These are phyloP conservation scores for Buathra laborator DNA, from an alignment of 2,888 invertebrate genomes.

Conservation along the genomic window DNA sequence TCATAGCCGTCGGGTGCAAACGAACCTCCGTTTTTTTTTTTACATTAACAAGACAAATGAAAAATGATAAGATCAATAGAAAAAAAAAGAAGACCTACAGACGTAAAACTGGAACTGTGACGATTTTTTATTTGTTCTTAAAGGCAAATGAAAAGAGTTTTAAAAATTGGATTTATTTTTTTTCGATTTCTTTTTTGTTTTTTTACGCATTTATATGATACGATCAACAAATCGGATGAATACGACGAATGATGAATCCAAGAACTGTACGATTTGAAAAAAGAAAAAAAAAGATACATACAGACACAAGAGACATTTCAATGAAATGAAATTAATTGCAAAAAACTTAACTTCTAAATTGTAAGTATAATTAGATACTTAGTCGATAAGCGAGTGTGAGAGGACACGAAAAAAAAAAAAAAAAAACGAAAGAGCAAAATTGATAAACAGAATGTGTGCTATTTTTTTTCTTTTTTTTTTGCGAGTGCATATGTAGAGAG, in stretches of 20 bases:
- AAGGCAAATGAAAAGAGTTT: not conserved
- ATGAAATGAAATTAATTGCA: conserved; percentile 69
- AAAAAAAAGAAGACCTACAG: not conserved
- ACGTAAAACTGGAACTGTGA: conserved; percentile 35
- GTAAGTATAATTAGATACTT: conserved; percentile 79
- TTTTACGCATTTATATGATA: conserved; percentile 22
- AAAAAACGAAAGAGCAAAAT: conserved; percentile 29
- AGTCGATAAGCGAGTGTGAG: conserved; percentile 71
- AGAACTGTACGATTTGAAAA: conserved; percentile 13
- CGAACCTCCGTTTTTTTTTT: conserved; percentile 46
- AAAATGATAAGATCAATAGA: conserved; percentile 18
- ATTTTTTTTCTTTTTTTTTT: conserved; percentile 2
- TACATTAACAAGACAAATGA: conserved; percentile 28
- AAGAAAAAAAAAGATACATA: conserved; percentile 19
- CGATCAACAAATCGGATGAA: conserved; percentile 37
- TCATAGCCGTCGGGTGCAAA: conserved; percentile 22
- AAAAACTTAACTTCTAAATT: conserved; percentile 79
- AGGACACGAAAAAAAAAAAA: not conserved
- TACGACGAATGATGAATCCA: conserved; percentile 6
- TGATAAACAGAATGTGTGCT: conserved; percentile 40
- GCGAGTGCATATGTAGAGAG: conserved; percentile 36
- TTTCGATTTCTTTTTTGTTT: conserved; percentile 7
- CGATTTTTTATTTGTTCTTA: conserved; percentile 40
- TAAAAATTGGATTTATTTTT: conserved; percentile 30
- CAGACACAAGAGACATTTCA: conserved; percentile 49